Evolutionary conservation across 2,888 invertebrate species (phyloP), one percentile per base, ranked within the genome.

Genomic region (Zhengitettix transpicula): DNA sequence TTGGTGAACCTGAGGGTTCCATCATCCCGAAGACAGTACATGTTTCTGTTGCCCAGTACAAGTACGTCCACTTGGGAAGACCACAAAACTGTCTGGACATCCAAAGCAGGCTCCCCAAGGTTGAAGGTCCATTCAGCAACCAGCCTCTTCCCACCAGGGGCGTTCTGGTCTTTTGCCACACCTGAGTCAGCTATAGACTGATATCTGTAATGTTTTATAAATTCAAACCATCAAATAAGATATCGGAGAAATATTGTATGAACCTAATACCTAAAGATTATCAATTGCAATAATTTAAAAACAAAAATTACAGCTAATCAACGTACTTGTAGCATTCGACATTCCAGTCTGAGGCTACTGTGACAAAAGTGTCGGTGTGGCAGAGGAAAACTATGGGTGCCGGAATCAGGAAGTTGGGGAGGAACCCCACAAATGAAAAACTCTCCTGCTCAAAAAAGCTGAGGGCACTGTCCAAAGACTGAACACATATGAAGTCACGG

Each of bases 361-460:
- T 86, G 14, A 95, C 76, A 73, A 98, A 93, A 64, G 87, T 81
- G 74, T 98, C 97, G 61, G 84, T 85, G 65, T 83, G 82, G 16
- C 83, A 76, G 16, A 90, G 76, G 72, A 94, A 97, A 52, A 79
- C 77, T n/a, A 96, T 72, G 0, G 92, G 89, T 16, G 87, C 87
- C 0, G 97, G 96, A 61, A 94, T 76, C 57, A 93, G 75, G 62
- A 86, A 83, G 59, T 87, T 85, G 1, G 88, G 85, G 65, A 96
- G 79, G 65, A 84, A 81, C 63, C 92, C 86, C 68, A 83, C 82
- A 70, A 95, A 93, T 15, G 87, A 80, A 70, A 87, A 89, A 59
- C 87, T 85, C 73, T 97, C 96, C 74, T 95, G 95, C 71, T 97
- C 97, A 72, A 86, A 96, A 71, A 98, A 89, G 59, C 86, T 84